Conservation (phyloP, 92 coral and sea anemone species). For the Hydrozoanthus gracilis region DNA sequence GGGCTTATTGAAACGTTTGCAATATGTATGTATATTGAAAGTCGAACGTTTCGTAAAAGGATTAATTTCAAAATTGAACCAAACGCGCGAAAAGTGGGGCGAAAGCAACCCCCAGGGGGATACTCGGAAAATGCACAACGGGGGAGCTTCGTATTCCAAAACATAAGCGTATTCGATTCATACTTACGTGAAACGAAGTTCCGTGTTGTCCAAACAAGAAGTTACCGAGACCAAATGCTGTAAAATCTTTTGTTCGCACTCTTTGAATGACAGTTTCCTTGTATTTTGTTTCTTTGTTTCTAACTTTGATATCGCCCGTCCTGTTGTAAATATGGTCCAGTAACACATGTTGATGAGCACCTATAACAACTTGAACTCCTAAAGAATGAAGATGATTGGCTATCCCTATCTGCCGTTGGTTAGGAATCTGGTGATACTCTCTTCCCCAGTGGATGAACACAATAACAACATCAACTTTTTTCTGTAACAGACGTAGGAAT, state of each 20-base stretch:
- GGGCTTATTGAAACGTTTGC: neutral
- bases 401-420: conserved; percentile 35
- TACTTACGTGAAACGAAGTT: conserved; percentile 43
- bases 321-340: conserved; percentile 49
- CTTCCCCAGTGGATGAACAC: conserved; percentile 66
- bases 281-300: no score
- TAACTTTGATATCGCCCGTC: neutral
- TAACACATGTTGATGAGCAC: conserved; percentile 59
- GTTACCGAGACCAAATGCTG: conserved; percentile 65
- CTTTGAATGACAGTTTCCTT: neutral
- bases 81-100: neutral
- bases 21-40: neutral
- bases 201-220: conserved; percentile 45
- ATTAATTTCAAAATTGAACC: neutral
- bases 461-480: conserved; percentile 49
- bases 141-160: neutral
- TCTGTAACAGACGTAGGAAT: neutral
- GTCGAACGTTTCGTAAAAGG: neutral
- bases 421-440: conserved; percentile 44
- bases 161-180: neutral
- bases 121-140: neutral
- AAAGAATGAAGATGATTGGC: conserved; percentile 66
- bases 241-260: conserved; percentile 18
- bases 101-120: neutral
- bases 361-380: conserved; percentile 65